Base-by-base conservation (phyloP, 2,888 invertebrate genomes). In the Lithophane leautieri region DNA sequence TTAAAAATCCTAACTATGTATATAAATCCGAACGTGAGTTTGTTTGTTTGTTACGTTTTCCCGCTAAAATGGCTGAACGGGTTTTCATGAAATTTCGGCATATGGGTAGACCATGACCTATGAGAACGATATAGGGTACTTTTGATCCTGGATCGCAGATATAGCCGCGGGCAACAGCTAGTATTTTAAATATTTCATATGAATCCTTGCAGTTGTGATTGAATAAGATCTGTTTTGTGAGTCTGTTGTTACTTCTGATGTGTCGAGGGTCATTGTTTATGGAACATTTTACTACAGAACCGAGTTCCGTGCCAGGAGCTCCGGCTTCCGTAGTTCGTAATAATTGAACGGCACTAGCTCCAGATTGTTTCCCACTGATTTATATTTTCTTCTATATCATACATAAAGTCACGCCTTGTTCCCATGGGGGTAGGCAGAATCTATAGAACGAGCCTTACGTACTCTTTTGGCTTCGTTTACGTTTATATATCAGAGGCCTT, bases 271-370 rank as follows among this genome's bases (percentile, higher is more conserved):
- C 69, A 82, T 70, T 77, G 61, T 67, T 62, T 58, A 61, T 66
- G 66, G n/a, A 72, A 52, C 58, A 66, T 42, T 81, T 67, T 67
- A 74, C 25, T 25, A 52, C 40, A 8, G 44, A 52, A 54, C 34
- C 61, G 34, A 60, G 47, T 22, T n/a, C 50, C 19, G 34, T 22
- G 42, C 0, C 34, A 19, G 22, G 16, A 14, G 34, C 14, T 28
- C 44, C 12, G 7, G 52, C 14, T 58, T 44, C 28, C 58, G 8
- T 47, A 52, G 22, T 25, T 34, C 4, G 50, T 71, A 79, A 77
- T 65, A 63, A 79, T 70, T 52, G 22, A 70, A 44, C n/a, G 12
- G 22, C 54, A 22, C 16, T 16, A 19, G 12, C 9, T 52, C 25
- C 19, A 42, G 22, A 52, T 52, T 52, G 16, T 42, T 76, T 50